phyloP scores from a whole-genome alignment of 1,140 invertebrate species.

The Nixonia krombeini region DNA sequence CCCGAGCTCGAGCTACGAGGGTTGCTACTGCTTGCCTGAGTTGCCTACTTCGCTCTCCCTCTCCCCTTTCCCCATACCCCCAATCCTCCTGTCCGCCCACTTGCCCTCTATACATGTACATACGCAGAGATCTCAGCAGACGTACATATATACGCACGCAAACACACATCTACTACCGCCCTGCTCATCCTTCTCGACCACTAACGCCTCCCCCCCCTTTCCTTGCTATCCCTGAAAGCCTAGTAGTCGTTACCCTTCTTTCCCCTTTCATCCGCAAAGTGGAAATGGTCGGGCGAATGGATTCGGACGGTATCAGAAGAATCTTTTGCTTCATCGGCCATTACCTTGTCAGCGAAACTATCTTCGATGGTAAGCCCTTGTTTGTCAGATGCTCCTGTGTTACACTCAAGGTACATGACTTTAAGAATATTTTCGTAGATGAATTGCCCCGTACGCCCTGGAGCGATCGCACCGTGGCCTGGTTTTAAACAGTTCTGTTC shows the following conservation, averaged over 20 bases:
- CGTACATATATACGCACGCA: no score
- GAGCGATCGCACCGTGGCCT: no score
- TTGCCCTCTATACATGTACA: neutral
- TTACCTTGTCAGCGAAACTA: slow-evolving; percentile 44
- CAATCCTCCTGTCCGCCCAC: slow-evolving; percentile 11
- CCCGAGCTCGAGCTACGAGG: slow-evolving; percentile 65
- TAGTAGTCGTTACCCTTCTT: slow-evolving; percentile 39
- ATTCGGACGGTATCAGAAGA: slow-evolving; percentile 49
- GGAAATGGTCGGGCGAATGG: slow-evolving; percentile 58
- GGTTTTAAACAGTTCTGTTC: no score
- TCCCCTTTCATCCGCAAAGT: slow-evolving; percentile 58
- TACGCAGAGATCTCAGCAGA: no score
- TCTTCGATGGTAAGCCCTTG: slow-evolving; percentile 32
- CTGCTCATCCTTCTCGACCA: slow-evolving; percentile 19
- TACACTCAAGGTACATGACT: neutral
- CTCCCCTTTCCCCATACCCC: slow-evolving; percentile 26
- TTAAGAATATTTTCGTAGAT: neutral
- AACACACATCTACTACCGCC: no score
- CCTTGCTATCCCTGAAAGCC: slow-evolving; percentile 38
- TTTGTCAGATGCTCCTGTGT: slow-evolving; percentile 39
- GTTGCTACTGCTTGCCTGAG: slow-evolving; percentile 51
- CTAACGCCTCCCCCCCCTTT: no score
- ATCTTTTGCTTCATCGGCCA: slow-evolving; percentile 49
- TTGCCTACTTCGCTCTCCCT: slow-evolving; percentile 57
- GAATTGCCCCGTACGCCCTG: no score